Percentiles rank a stretch among this genome's conserved stretches.
Evolutionary conservation across 2,113 vertebrate species (phyloP).

Genomic region (Ursus arctos): DNA sequence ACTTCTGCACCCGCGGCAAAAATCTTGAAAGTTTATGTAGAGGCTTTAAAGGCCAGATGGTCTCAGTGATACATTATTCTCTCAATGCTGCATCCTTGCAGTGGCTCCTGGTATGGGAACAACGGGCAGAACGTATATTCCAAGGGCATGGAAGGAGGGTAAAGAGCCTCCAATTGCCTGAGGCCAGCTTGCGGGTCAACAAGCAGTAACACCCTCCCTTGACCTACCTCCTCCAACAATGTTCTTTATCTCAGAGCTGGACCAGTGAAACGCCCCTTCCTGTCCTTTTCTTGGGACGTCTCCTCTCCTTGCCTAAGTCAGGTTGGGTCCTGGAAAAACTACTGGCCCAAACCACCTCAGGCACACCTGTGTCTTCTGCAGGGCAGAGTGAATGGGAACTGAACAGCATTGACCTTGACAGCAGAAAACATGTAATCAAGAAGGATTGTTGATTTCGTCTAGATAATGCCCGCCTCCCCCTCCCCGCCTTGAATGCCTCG

Average conservation of each 20-base stretch:
- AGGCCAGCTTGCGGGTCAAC: too few relatives aligned
- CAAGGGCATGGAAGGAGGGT: background rate
- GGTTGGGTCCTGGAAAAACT: background rate
- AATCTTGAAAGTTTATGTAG: background rate
- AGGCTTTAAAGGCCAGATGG: background rate
- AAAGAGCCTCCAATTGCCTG: fast-evolving
- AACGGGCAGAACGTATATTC: background rate
- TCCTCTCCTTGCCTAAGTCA: background rate
- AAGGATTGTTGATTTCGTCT: background rate
- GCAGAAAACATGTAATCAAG: background rate
- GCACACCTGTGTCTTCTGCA: background rate
- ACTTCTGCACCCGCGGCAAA: fast-evolving
- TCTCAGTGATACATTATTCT: background rate
- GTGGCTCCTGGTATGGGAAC: background rate
- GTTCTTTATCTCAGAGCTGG: background rate
- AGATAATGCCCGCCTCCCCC: background rate
- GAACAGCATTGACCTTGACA: background rate
- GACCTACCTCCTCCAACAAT: background rate
- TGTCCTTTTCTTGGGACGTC: background rate
- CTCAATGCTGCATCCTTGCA: background rate
- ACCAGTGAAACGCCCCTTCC: background rate
- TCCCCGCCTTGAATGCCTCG: background rate
- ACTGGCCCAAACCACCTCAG: fast-evolving
- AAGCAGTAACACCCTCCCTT: fast-evolving
- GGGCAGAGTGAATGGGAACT: background rate